Evolutionary conservation across 2,797 vertebrate species (phyloP), one percentile per base, ranked within the genome.

Genomic region (Lycodopsis pacificus): DNA sequence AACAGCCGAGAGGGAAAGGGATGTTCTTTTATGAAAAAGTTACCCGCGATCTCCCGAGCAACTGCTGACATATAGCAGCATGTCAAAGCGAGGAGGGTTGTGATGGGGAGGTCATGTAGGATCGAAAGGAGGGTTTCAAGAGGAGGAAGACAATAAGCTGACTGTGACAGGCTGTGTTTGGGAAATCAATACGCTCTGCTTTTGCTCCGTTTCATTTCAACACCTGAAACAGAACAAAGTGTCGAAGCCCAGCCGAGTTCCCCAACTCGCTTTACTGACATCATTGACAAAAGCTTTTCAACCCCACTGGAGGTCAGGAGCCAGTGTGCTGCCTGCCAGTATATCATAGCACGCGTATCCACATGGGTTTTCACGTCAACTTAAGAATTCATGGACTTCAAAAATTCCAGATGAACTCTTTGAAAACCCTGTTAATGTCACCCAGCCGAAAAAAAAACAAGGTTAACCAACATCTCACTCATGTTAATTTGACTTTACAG

Each of bases 181-280:
- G 89, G 83, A 91, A 93, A 95, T 96, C 92, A 89, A 95, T 95
- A 91, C 73, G 51, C 77, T 86, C 76, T 81, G 81, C 88, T 91
- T 93, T 90, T 88, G 82, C 90, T 91, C 87, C 30, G 72, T 89
- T 89, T 90, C 83, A 67, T 75, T 86, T 68, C 84, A 89, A 73
- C 92, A 93, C 88, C 89, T 86, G 90, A 92, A 85, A 81, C 79
- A 80, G 77, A 89, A 88, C 87, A 89, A 86, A 88, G 78, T 58
- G 20, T 48, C 70, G 38, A 51, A 82, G 69, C 56, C 59, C 22
- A 22, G 73, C 40, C 20, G 10, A 81, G 77, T 71, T 85, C 77
- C 62, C 71, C 40, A 2, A 76, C 66, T 66, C 68, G 83, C 70
- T 87, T 86, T 65, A 67, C 79, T 54, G 64, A 34, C 75, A 73